A percentile compares a stretch with the other conserved stretches of the same genome.
phyloP scores from a whole-genome alignment of 2,888 invertebrate genomes.

The Cheilosia vernalis region DNA sequence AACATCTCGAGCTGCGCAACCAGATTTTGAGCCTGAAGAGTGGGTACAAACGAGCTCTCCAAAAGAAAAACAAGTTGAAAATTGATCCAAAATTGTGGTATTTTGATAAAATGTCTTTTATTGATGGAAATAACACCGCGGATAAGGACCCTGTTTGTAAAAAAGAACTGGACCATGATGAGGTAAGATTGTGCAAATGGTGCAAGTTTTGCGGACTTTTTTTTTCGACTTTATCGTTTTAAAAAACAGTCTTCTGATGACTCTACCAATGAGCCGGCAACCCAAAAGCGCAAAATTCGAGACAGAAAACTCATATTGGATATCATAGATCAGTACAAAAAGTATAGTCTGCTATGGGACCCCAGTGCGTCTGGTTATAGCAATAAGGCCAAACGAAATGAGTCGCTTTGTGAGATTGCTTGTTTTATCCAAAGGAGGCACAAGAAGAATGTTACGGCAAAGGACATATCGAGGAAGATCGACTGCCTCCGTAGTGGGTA shows the following conservation, averaged over 20 bases:
- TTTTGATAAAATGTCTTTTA: conserved; percentile 24
- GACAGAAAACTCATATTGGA: conserved; percentile 47
- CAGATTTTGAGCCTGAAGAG: conserved; percentile 15
- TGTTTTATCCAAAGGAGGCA: conserved; percentile 35
- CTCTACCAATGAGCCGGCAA: neutral
- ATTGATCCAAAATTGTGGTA: conserved; percentile 26
- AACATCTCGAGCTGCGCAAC: conserved; percentile 19
- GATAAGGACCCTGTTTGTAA: neutral
- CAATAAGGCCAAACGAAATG: conserved; percentile 50
- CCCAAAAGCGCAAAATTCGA: conserved; percentile 21
- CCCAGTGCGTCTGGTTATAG: conserved; percentile 30
- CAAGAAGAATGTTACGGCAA: conserved; percentile 45
- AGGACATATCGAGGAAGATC: conserved; percentile 49
- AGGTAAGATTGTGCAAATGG: neutral
- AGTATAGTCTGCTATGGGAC: conserved; percentile 54
- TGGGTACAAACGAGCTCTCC: conserved; percentile 17
- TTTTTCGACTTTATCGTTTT: neutral
- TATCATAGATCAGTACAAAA: conserved; percentile 54
- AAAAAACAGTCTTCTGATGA: neutral
- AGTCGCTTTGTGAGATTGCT: conserved; percentile 42
- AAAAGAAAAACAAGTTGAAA: conserved; percentile 6
- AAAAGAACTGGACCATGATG: neutral
- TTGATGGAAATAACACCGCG: neutral
- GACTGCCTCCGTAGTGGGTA: conserved; percentile 47
- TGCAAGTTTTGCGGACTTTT: neutral